These are phyloP conservation scores for Melipona bicolor DNA, from an alignment of 2,888 invertebrate species.

Conservation along the genomic window DNA sequence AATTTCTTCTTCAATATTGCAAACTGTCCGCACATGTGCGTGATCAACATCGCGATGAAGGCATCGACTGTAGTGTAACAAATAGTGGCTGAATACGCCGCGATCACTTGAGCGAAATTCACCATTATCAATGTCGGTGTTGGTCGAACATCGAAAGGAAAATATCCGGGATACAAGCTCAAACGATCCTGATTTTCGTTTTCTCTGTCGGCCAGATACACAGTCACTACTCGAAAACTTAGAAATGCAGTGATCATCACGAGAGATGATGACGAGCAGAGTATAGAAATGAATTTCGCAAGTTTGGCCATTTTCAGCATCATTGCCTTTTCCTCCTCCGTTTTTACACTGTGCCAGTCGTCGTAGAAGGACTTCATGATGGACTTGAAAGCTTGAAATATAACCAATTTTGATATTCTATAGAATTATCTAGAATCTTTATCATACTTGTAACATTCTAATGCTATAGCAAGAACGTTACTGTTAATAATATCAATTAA, in stretches of 20 bases:
- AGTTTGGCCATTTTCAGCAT: conserved; percentile 50
- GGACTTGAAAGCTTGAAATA: conserved; percentile 43
- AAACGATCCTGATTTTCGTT: conserved; percentile 1
- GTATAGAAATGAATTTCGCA: conserved; percentile 36
- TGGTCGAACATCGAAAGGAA: conserved; percentile 50
- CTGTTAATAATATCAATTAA: too few species aligned
- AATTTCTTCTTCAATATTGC: conserved; percentile 36
- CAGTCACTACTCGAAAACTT: background rate
- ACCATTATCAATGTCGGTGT: conserved; percentile 29
- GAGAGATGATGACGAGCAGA: conserved; percentile 59
- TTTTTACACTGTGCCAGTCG: conserved; percentile 36
- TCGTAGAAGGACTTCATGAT: conserved; percentile 50
- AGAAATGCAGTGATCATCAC: conserved; percentile 49
- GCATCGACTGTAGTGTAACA: conserved; percentile 61
- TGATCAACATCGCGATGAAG: conserved; percentile 64
- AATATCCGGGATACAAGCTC: conserved; percentile 50
- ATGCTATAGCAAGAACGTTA: too few species aligned
- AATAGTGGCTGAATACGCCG: conserved; percentile 38
- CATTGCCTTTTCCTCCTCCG: conserved; percentile 4
- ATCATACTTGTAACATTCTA: too few species aligned
- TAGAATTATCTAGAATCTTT: too few species aligned
- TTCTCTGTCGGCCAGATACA: conserved; percentile 12
- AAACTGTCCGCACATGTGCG: conserved; percentile 66
- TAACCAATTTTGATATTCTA: too few species aligned
- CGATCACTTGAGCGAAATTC: conserved; percentile 47